Percentiles rank a stretch among this genome's conserved stretches.
These are phyloP conservation scores for Gobius niger DNA, from an alignment of 2,113 vertebrate genomes.

Conservation along the genomic window DNA sequence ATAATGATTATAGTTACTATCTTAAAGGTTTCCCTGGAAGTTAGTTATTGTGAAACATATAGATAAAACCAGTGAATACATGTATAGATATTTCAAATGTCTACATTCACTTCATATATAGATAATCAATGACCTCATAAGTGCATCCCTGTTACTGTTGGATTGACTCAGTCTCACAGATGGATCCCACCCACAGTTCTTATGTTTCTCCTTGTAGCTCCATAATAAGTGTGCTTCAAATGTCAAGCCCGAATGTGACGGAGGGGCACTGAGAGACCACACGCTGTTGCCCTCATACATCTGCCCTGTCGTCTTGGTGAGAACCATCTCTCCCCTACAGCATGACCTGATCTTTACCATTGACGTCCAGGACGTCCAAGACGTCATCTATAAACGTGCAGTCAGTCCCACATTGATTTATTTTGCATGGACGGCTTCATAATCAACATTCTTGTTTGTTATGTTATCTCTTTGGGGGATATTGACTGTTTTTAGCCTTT, in stretches of 20 bases:
- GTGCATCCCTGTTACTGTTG: not conserved
- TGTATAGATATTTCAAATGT: not conserved
- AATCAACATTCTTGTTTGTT: too few species aligned
- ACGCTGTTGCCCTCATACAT: slow-evolving; percentile 92
- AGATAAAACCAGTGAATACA: too few species aligned
- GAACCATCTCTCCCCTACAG: slow-evolving; percentile 22
- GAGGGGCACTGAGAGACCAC: slow-evolving; percentile 91
- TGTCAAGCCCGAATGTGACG: slow-evolving; percentile 93
- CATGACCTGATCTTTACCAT: not conserved
- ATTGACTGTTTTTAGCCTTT: too few species aligned
- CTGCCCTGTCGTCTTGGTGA: slow-evolving; percentile 95
- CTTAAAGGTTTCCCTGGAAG: not conserved
- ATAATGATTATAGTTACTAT: not conserved
- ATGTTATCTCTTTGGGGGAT: too few species aligned
- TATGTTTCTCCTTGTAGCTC: slow-evolving; percentile 74
- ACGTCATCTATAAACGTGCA: not conserved
- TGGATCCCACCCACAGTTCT: slow-evolving; percentile 41
- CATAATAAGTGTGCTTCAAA: slow-evolving; percentile 97
- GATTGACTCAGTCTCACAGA: slow-evolving; percentile 30
- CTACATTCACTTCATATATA: not conserved
- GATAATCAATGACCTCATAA: not conserved
- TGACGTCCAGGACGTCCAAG: not conserved
- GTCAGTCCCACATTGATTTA: too few species aligned
- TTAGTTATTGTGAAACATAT: not conserved
- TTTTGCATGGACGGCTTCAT: too few species aligned